phyloP scores from a whole-genome alignment of 2,797 vertebrate species.

The Menidia menidia region DNA sequence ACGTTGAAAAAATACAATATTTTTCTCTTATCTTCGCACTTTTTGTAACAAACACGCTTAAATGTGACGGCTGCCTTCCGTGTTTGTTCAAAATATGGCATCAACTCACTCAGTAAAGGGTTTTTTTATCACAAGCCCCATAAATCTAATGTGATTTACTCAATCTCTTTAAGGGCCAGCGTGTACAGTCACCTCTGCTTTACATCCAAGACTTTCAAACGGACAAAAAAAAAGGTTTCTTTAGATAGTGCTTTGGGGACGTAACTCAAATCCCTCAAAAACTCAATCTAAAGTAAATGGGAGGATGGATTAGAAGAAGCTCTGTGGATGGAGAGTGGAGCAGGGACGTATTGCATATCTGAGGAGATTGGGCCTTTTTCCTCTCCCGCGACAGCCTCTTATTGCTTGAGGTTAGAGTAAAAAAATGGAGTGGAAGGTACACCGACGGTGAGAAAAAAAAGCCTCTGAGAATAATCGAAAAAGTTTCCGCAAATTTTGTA shows the following conservation, averaged over 20 bases:
- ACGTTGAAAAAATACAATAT: slow-evolving; percentile 78
- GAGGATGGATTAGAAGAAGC: slow-evolving; percentile 54
- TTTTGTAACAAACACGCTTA: slow-evolving; percentile 63
- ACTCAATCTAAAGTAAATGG: slow-evolving; percentile 21
- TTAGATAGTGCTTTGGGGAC: slow-evolving; percentile 37
- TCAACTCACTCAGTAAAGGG: slow-evolving; percentile 29
- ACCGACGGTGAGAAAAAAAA: neutral
- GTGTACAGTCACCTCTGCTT: slow-evolving; percentile 40
- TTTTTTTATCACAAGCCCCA: slow-evolving; percentile 41
- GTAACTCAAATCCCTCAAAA: slow-evolving; percentile 34
- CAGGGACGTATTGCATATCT: slow-evolving; percentile 68
- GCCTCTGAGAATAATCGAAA: neutral
- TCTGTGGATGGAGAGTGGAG: slow-evolving; percentile 31
- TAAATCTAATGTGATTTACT: slow-evolving; percentile 32
- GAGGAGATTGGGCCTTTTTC: slow-evolving; percentile 8
- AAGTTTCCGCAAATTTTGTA: neutral
- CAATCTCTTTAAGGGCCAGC: slow-evolving; percentile 42
- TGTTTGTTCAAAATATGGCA: slow-evolving; percentile 68
- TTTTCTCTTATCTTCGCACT: slow-evolving; percentile 48
- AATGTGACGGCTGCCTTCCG: slow-evolving; percentile 68
- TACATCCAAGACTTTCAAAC: slow-evolving; percentile 19
- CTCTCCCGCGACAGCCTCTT: slow-evolving; percentile 30
- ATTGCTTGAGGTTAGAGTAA: slow-evolving; percentile 49
- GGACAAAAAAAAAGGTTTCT: slow-evolving; percentile 2
- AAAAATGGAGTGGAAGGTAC: neutral